phyloP scores from a whole-genome alignment of 2,113 vertebrate species.

The Strigops habroptila region DNA sequence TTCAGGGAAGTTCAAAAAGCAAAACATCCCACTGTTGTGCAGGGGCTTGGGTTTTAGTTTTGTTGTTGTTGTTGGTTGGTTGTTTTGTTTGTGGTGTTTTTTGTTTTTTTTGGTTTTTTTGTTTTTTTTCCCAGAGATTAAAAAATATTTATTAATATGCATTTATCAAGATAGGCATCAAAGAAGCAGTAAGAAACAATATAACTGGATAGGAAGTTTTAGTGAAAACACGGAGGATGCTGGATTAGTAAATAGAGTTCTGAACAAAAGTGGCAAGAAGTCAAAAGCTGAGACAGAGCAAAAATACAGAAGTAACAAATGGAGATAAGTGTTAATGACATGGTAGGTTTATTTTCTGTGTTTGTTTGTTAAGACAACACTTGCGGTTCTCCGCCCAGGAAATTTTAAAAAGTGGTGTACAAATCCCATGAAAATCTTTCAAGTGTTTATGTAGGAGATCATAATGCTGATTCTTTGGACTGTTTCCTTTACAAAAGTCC shows the following conservation, averaged over 20 bases:
- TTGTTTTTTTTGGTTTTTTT: not conserved
- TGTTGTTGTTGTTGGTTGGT: not conserved
- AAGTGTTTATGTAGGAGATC: not conserved
- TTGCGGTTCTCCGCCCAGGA: not conserved
- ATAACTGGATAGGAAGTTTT: not conserved
- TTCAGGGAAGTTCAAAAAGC: not conserved
- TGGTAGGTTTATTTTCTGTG: not conserved
- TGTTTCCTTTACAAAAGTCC: not conserved
- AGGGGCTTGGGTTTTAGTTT: not conserved
- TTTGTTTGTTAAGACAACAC: not conserved
- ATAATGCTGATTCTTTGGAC: not conserved
- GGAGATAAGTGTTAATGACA: not conserved
- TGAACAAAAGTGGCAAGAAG: not conserved
- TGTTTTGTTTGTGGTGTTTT: not conserved
- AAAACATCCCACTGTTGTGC: not conserved
- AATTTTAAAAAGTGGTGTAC: not conserved
- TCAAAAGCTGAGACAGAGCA: not conserved
- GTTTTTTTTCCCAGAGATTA: not conserved
- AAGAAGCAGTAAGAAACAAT: not conserved
- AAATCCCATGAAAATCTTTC: not conserved
- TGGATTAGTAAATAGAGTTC: not conserved
- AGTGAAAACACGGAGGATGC: not conserved
- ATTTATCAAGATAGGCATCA: not conserved
- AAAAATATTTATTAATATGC: not conserved
- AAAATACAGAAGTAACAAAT: not conserved